These are phyloP conservation scores for Bembecia ichneumoniformis DNA, from an alignment of 2,888 invertebrate genomes.

Conservation along the genomic window DNA sequence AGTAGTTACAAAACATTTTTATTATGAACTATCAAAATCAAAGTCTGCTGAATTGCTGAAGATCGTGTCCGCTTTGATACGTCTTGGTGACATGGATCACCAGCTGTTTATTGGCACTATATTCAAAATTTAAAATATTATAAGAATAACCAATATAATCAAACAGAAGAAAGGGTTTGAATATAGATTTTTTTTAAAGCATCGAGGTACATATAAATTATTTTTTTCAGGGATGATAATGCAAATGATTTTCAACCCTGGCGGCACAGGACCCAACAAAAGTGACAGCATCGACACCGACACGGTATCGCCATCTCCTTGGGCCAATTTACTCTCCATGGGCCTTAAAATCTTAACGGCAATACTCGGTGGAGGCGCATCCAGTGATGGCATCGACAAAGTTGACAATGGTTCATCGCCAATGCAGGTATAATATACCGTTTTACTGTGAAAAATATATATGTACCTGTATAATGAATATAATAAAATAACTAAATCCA, in stretches of 20 bases:
- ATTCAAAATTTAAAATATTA: not conserved
- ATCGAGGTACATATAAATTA: not conserved
- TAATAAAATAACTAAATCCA: too few species aligned
- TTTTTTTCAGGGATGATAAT: slow-evolving; percentile 77
- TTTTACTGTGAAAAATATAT: slow-evolving; percentile 6
- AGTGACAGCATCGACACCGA: slow-evolving; percentile 83
- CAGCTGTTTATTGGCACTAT: not conserved
- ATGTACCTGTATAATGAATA: slow-evolving; percentile 9
- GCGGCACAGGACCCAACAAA: slow-evolving; percentile 81
- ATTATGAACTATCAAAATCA: too few species aligned
- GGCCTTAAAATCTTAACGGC: slow-evolving; percentile 89
- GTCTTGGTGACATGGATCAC: too few species aligned
- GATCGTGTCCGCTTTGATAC: too few species aligned
- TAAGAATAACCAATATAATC: too few species aligned
- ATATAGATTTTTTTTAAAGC: not conserved
- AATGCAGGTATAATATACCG: slow-evolving; percentile 82
- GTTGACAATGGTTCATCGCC: slow-evolving; percentile 90
- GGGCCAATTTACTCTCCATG: slow-evolving; percentile 89
- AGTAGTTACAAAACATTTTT: too few species aligned
- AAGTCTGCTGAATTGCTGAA: too few species aligned
- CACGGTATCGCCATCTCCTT: slow-evolving; percentile 81
- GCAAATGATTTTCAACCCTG: slow-evolving; percentile 87
- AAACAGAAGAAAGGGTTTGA: too few species aligned
- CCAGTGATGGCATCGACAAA: slow-evolving; percentile 89
- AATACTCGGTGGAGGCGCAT: slow-evolving; percentile 83